phyloP scores from a whole-genome alignment of 2,113 vertebrate species.

The Gymnorhina tibicen region DNA sequence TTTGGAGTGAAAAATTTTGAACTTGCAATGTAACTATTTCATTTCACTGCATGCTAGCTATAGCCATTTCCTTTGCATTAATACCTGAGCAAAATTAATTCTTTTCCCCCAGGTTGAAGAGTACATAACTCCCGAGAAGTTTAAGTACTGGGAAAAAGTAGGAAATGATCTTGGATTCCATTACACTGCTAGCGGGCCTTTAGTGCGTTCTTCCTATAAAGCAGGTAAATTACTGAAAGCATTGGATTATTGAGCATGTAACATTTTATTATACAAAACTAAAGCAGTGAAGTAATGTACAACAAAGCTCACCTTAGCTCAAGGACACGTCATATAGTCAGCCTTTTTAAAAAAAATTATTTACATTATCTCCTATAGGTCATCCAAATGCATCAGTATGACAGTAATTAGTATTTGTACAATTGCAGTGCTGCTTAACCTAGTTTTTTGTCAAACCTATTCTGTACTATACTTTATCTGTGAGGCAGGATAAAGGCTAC shows the following conservation, averaged over 20 bases:
- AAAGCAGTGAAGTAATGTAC: background rate
- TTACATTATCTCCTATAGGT: background rate
- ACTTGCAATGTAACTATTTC: background rate
- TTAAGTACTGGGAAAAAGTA: slow-evolving; percentile 92
- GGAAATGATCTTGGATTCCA: slow-evolving; percentile 91
- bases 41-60: background rate
- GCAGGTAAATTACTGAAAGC: slow-evolving; percentile 78
- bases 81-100: background rate
- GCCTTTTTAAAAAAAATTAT: background rate
- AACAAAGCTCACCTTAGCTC: background rate
- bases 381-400: background rate
- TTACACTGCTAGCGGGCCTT: slow-evolving; percentile 94
- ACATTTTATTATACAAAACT: background rate
- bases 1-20: background rate
- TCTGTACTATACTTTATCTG: background rate
- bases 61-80: background rate
- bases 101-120: slow-evolving; percentile 86
- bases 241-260: background rate
- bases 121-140: slow-evolving; percentile 91
- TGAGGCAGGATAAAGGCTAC: background rate
- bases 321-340: background rate
- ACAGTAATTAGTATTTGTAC: background rate
- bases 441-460: background rate
- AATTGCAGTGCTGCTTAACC: background rate
- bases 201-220: slow-evolving; percentile 98